Base-by-base conservation (phyloP, 2,888 invertebrate genomes). In the Acanthoscelides obtectus region DNA sequence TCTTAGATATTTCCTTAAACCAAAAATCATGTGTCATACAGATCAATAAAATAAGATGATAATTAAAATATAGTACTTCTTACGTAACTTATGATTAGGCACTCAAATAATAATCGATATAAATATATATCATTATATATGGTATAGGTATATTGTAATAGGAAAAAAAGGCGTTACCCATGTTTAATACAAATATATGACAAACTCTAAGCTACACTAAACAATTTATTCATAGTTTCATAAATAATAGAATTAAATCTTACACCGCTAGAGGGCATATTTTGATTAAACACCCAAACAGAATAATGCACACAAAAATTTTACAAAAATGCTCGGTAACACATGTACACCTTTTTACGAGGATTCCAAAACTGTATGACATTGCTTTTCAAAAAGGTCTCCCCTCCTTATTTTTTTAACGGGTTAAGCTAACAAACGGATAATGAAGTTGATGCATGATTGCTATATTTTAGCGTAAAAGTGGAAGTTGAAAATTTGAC, bases 81-180 rank as follows among this genome's bases (percentile, higher is more conserved):
- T 77, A 76, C 63, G 66, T 76, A 81, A 81, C 81, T 80, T 82
- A 82, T 79, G 76, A 79, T 81, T 84, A 84, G 83, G 83, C 84
- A 84, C 83, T 84, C 83, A 82, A 83, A 83, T 80, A 83, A 83
- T 82, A 22, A 83, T 83, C 77, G 80, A 79, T 83, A 81, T 82
- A 82, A 82, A 83, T 83, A 82, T 82, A 80, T 77, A 80, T 77
- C 77, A 75, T 76, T 77, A 77, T 75, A 22, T 22, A 77, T 79
- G 75, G 75, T 77, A 77, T 75, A 74, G 72, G 72, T 75, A 71
- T 74, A 70, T 75, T 72, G 73, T 75, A 76, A 78, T 82, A 81
- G 79, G 81, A 82, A 82, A 22, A 8, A 83, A 82, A 82, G 81
- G 80, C 80, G 77, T 77, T 72, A 45, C 74, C 71, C 78, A 80